These are phyloP conservation scores for Tonatia bakeri DNA, from an alignment of 2,113 vertebrate genomes.

Conservation along the genomic window DNA sequence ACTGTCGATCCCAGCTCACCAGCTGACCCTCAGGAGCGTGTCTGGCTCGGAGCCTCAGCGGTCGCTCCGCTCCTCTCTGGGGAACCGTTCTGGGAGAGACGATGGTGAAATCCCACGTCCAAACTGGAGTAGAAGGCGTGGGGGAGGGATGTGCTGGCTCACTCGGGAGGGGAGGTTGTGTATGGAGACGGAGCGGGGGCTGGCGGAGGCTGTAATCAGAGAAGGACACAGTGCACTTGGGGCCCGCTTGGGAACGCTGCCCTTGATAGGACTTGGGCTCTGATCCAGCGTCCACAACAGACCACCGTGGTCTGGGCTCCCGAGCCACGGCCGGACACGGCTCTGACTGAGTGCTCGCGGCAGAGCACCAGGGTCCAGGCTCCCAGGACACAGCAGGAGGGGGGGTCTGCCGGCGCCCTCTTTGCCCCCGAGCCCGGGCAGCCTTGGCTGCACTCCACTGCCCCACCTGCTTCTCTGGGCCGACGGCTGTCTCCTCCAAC, in stretches of 20 bases:
- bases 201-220: not conserved
- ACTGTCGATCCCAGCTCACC: not conserved
- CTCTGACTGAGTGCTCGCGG: not conserved
- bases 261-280: not conserved
- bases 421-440: not conserved
- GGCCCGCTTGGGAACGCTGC: not conserved
- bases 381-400: not conserved
- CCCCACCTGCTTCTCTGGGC: not conserved
- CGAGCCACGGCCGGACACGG: not conserved
- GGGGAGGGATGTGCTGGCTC: not conserved
- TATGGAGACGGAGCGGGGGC: not conserved
- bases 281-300: not conserved
- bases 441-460: not conserved
- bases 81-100: not conserved
- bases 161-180: not conserved
- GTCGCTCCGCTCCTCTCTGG: not conserved
- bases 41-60: not conserved
- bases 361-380: not conserved
- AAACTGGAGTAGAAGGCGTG: not conserved
- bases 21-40: not conserved
- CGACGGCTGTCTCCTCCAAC: rapidly evolving
- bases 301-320: not conserved
- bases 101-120: not conserved
- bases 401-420: not conserved
- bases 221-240: not conserved